These are phyloP conservation scores for Drosophila neoperkinsi DNA, from an alignment of 2,888 invertebrate genomes.

Conservation along the genomic window DNA sequence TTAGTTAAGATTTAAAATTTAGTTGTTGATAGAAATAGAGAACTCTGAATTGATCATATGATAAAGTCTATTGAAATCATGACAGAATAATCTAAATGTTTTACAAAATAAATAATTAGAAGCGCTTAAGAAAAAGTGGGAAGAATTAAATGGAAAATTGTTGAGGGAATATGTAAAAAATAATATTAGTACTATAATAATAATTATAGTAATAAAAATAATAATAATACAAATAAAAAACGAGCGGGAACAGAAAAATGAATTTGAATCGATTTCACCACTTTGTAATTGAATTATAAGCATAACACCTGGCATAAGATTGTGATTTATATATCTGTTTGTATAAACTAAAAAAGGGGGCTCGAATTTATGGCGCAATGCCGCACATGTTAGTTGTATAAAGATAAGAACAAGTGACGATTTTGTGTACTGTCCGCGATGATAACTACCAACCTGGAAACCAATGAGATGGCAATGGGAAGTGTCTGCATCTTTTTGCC, in stretches of 20 bases:
- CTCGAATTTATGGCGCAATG: not conserved
- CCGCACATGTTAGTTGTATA: not conserved
- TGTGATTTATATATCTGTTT: not conserved
- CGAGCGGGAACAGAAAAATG: not conserved
- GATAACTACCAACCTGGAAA: constrained; percentile 85
- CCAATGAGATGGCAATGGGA: constrained; percentile 88
- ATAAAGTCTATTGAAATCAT: not conserved
- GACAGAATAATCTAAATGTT: not conserved
- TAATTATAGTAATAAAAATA: not conserved
- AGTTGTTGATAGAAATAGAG: not conserved
- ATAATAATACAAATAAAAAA: not conserved
- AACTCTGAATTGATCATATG: not conserved
- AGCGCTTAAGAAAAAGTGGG: not conserved
- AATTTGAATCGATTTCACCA: not conserved
- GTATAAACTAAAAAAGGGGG: not conserved
- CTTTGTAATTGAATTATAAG: not conserved
- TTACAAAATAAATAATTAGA: not conserved
- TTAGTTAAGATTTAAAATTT: not conserved
- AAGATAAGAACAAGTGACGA: constrained; percentile 29
- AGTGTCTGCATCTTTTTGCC: constrained; percentile 87
- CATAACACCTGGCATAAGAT: not conserved
- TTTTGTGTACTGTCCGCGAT: not conserved
- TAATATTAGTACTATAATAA: not conserved
- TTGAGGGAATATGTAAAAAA: not conserved
- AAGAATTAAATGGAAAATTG: not conserved